Base-by-base conservation (phyloP, 1,140 invertebrate species). In the Drosophila mojavensis region DNA sequence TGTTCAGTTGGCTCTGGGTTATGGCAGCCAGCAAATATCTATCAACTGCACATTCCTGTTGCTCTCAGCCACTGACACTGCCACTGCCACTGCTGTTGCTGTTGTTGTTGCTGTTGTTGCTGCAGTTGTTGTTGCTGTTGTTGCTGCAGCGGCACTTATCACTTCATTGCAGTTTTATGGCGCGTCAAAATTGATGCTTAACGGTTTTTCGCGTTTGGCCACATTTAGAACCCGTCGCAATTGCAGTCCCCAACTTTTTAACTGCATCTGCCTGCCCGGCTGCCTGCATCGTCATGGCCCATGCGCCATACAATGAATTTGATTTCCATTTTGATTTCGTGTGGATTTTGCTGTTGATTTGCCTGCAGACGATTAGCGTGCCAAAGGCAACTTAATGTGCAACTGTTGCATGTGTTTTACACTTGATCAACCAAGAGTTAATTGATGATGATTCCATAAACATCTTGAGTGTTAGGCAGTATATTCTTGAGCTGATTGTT, bases 161-260 rank as follows among this genome's bases (percentile, higher is more conserved):
- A 89, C 84, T 89, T 89, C 84, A 89, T 89, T 89, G 84, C 84
- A 89, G 85, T 89, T 89, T 89, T 89, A 89, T 89, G 84, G 88
- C 88, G 85, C 84, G 84, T 89, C 84, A 89, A 90, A 89, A 89
- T 89, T 90, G 84, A 89, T 89, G 84, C 84, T 88, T 88, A 88
- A 88, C 84, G 84, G 84, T 81, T 88, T 88, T 88, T 89, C 84
- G 84, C 84, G 84, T 75, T 75, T 70, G 56, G 84, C 76, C 74
- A 79, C 84, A 88, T 89, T 89, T 88, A 81, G 84, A 80, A 82
- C 75, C 59, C 77, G 68, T 80, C 53, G 28, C 36, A 47, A 55
- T 55, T 28, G 53, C 55, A 58, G 36, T 56, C 24, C 20, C 15
- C 58, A 48, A 60, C 41, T 33, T 60, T 60, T 20, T 26, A 28